Evolutionary conservation across 2,113 vertebrate genomes (phyloP), one percentile per base, ranked within the genome.

Genomic region (Xiphias gladius): DNA sequence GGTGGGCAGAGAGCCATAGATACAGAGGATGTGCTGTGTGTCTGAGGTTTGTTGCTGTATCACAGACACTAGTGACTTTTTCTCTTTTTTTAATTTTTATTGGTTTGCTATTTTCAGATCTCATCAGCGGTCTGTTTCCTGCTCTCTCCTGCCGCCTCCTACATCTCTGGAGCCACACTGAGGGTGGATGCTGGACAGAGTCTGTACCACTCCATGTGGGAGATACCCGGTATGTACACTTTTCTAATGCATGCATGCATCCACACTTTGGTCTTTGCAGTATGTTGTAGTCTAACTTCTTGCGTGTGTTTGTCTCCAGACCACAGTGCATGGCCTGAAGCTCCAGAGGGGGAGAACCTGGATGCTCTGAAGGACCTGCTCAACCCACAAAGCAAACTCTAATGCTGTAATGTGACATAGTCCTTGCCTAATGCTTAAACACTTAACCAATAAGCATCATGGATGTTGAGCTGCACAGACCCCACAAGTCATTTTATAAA

Each of bases 71-170:
- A 24, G 8, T 55, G 13, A 37, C 41, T 28, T 32, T 20, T 24
- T 16, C 48, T 35, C 57, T 26, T 43, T 24, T 59, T 54, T n/a
- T 69, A 11, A 35, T n/a, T n/a, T 2, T 48, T 62, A 12, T 26
- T 68, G 0, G 65, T 22, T 83, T 55, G 66, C 8, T 26, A 0
- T 77, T 5, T 35, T 82, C 87, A 99, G 97, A 81, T 99, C 50
- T 97, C 98, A 3, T 88, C 97, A 7, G 67, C 94, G 1, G 97
- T 99, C 7, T 99, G 97, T 89, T 99, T 99, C 91, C 92, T 99
- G 65, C 95, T 99, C 0, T 99, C 98, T 80, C 97, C 97, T 20
- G 96, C 93, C 37, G 96, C 97, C 39, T 97, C 97, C 54, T 99
- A 90, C 86, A 95, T 99, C 88, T 97, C 96, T 5, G 97, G 98